Percentiles rank a stretch among this genome's conserved stretches.
These are phyloP conservation scores for Nematopogon swammerdamellus DNA, from an alignment of 2,888 invertebrate species.

Conservation along the genomic window DNA sequence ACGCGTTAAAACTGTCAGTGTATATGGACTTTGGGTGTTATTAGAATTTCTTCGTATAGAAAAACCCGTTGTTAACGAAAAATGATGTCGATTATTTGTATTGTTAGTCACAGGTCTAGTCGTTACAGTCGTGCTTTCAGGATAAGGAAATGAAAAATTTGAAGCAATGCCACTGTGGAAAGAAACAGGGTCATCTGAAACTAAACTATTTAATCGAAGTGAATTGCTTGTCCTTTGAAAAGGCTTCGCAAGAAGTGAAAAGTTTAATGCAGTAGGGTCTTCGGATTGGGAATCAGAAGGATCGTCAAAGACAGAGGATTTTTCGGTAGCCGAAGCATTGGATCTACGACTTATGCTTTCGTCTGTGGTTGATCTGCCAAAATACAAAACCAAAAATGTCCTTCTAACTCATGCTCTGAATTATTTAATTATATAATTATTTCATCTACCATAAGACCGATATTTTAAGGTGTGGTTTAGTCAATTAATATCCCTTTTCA, in stretches of 20 bases:
- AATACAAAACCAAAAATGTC: constrained; percentile 46
- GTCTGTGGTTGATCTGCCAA: constrained; percentile 56
- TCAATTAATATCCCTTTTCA: too few species aligned
- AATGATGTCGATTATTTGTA: constrained; percentile 17
- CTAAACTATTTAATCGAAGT: constrained; percentile 31
- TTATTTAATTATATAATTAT: background rate
- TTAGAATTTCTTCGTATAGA: constrained; percentile 40
- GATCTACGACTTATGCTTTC: constrained; percentile 39
- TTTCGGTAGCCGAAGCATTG: constrained; percentile 29
- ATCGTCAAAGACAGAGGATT: constrained; percentile 29
- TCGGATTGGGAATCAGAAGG: constrained; percentile 23
- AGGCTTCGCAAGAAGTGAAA: constrained; percentile 47
- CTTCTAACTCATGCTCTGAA: constrained; percentile 43
- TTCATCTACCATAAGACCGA: background rate
- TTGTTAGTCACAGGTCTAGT: constrained; percentile 32
- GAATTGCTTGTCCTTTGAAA: constrained; percentile 47
- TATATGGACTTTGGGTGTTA: constrained; percentile 41
- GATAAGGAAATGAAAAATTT: background rate
- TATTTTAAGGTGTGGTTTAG: background rate
- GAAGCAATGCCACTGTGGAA: background rate
- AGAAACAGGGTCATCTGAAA: background rate
- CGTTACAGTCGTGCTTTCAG: constrained; percentile 26
- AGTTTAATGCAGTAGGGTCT: constrained; percentile 29
- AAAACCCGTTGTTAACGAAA: constrained; percentile 48
- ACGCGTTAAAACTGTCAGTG: constrained; percentile 38